Evolutionary conservation across 2,797 vertebrate genomes (phyloP), one percentile per base, ranked within the genome.

Genomic region (Hafferia zeledoni): DNA sequence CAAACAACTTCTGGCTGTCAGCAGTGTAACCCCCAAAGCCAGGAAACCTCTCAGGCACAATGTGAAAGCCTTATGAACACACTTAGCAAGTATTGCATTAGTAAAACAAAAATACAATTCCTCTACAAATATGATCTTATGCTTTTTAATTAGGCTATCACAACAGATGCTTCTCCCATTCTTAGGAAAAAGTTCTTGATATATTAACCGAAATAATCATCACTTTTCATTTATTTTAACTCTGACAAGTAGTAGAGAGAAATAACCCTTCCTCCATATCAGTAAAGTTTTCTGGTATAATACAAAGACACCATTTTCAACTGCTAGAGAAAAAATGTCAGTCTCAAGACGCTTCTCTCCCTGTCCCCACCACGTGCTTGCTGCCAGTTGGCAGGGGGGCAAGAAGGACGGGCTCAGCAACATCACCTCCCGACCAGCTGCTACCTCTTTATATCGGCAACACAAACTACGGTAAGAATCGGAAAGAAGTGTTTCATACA

Each of bases 321-420:
- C 7, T 2, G 8, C 16, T 0, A 4, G 2, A 24, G 6, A 11
- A 25, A 23, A 43, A 39, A 8, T 0, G 1, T 9, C 28, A 71
- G 17, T 9, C 44, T 55, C 13, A 7, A 14, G 17, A 1, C 1
- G 7, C 1, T 5, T 16, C 27, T 13, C 24, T 1, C 43, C 24
- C 67, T 19, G 5, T 35, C 19, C 74, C 43, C 67, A 11, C 22
- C 79, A 37, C 2, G 16, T 24, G 57, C 50, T 46, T 30, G 15
- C 37, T 24, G 69, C 39, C 17, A 6, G 69, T n/a, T 9, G 56
- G 13, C 1, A 11, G 20, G 30, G 44, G 30, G 16, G 18, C 19
- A 49, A 5, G n/a, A 50, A 41, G 50, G 50, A 13, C 33, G 35
- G 52, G 50, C 39, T 31, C 49, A 10, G 44, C 63, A 56, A 16